These are phyloP conservation scores for Zygothrica quintamaculata DNA, from an alignment of 2,888 invertebrate genomes.

Conservation along the genomic window DNA sequence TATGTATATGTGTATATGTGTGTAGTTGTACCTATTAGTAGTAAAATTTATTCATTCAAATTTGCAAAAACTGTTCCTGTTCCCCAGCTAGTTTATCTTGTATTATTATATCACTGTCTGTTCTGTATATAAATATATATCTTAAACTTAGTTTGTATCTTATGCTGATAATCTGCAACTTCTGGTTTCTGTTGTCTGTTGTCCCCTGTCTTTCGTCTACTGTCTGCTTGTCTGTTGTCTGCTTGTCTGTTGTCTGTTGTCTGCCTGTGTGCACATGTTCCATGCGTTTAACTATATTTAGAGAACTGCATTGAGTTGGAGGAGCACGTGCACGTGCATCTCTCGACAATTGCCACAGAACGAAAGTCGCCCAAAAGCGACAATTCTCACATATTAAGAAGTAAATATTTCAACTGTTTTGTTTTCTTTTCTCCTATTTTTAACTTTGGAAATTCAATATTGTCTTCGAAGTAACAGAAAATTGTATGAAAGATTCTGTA, in stretches of 20 bases:
- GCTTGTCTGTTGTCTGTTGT: neutral
- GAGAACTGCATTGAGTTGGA: no score
- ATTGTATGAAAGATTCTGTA: no score
- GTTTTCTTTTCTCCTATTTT: no score
- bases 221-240: no score
- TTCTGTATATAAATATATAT: conserved; percentile 3
- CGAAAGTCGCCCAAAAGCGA: conserved; percentile 13
- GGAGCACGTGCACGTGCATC: conserved; percentile 16
- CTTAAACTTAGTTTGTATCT: neutral
- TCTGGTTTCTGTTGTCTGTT: conserved; percentile 26
- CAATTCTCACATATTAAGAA: conserved; percentile 29
- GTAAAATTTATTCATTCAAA: conserved; percentile 25
- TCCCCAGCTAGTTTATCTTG: no score
- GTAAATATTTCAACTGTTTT: neutral
- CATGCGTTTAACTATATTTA: conserved; percentile 50
- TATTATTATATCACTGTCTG: neutral
- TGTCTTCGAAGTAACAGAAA: no score
- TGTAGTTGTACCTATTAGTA: conserved; percentile 1
- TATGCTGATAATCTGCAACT: conserved; percentile 25
- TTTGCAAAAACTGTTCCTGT: neutral
- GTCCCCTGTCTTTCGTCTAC: no score
- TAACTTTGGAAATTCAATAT: no score
- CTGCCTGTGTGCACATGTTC: conserved; percentile 32
- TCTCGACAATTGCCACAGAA: conserved; percentile 29
- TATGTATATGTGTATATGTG: no score